phyloP scores from a whole-genome alignment of 2,797 vertebrate genomes.

The Bucorvus abyssinicus region DNA sequence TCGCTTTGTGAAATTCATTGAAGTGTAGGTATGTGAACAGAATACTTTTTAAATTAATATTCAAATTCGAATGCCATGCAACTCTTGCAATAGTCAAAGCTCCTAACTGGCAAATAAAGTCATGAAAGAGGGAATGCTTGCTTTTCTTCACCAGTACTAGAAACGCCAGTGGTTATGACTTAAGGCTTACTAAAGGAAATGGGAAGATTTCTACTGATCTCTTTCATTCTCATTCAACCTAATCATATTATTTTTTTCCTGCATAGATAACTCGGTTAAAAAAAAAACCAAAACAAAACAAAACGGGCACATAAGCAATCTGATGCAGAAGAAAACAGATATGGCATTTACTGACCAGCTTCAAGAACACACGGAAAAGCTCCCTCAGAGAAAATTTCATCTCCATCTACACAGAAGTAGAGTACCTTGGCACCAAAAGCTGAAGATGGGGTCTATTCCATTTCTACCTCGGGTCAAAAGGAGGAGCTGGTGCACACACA shows the following conservation, averaged over 20 bases:
- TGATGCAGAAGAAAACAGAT: not conserved
- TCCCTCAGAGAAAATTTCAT: not conserved
- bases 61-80: not conserved
- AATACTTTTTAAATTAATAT: not conserved
- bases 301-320: not conserved
- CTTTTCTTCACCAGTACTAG: not conserved
- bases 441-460: not conserved
- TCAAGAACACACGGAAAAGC: not conserved
- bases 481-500: not conserved
- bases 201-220: not conserved
- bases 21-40: not conserved
- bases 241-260: not conserved
- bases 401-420: not conserved
- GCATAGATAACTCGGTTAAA: not conserved
- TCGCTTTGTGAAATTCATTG: not conserved
- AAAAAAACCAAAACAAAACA: no score
- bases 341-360: not conserved
- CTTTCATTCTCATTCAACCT: not conserved
- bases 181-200: not conserved
- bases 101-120: not conserved
- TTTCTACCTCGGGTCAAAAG: not conserved
- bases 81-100: not conserved
- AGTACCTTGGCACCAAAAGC: not conserved
- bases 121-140: not conserved
- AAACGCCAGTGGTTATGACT: not conserved